Base-by-base conservation (phyloP, 2,797 vertebrate genomes). In the Myotis daubentonii region DNA sequence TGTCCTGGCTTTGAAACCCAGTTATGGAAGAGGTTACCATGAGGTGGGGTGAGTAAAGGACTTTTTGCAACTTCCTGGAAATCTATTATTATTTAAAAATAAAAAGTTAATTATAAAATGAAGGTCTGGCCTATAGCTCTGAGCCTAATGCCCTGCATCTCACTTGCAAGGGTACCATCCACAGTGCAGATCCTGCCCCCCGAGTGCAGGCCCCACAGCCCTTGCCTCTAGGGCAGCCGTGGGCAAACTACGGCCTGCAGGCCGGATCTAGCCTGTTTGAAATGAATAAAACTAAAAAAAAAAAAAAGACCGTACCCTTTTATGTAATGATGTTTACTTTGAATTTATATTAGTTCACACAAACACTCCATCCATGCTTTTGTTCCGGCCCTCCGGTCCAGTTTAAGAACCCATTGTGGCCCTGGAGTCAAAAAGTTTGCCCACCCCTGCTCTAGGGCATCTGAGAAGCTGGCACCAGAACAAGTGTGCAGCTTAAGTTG, bases 151-250 rank as follows among this genome's bases (percentile, higher is more conserved):
- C 36, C 53, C 4, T 13, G n/a, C 23, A n/a, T 36, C 68, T 44
- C 28, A 17, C n/a, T 80, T 84, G 23, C 7, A n/a, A 25, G 5
- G 10, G 3, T 28, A 19, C 13, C 2, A 2, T 25, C 0, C 0
- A 13, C 5, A 71, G 17, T 8, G 5, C 7, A 51, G 53, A 8
- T 60, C 23, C 12, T 15, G 0, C 10, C 7, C 55, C 33, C 23
- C 7, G 3, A 5, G 19, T 47, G 25, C 23, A 22, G 38, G 2
- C 57, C 68, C 74, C 15, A 44, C 0, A 2, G 22, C 22, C 12
- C 13, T 68, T 19, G 13, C 23, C 47, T 36, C 38, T 30, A 41
- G 55, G 15, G 47, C 55, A 22, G n/a, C n/a, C n/a, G n/a, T n/a
- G n/a, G n/a, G n/a, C n/a, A n/a, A n/a, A n/a, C n/a, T n/a, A n/a